Conservation (phyloP, 2,888 invertebrate species). For the Tanytarsus gracilentus region DNA sequence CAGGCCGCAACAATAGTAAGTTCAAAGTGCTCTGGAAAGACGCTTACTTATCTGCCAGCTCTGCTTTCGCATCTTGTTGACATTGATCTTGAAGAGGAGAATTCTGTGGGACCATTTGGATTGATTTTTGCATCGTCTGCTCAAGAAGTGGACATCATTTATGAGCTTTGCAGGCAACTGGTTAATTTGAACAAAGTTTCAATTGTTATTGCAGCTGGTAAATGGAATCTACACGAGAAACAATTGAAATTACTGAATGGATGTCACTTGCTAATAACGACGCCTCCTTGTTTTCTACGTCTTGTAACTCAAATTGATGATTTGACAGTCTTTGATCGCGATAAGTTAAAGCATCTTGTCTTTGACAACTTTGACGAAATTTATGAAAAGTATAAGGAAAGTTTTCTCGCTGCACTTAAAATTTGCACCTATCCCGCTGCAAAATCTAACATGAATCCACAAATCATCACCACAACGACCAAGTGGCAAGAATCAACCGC, state of each 20-base stretch:
- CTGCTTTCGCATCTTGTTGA: constrained; percentile 49
- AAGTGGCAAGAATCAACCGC: constrained; percentile 56
- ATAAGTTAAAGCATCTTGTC: constrained; percentile 55
- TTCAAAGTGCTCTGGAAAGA: constrained; percentile 55
- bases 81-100: constrained; percentile 35
- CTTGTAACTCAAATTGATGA: constrained; percentile 37
- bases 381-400: constrained; percentile 46
- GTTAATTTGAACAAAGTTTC: constrained; percentile 33
- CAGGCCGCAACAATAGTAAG: constrained; percentile 57
- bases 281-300: constrained; percentile 51
- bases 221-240: constrained; percentile 29
- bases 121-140: constrained; percentile 58
- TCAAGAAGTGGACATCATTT: constrained; percentile 47
- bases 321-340: constrained; percentile 46
- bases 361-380: constrained; percentile 63
- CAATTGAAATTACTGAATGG: constrained; percentile 47
- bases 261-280: constrained; percentile 62
- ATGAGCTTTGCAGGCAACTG: constrained; percentile 37
- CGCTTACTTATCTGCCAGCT: constrained; percentile 59
- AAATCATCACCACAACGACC: constrained; percentile 52
- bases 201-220: constrained; percentile 35
- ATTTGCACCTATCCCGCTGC: constrained; percentile 41
- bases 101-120: constrained; percentile 51
- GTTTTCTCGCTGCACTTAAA: constrained; percentile 43
- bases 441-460: constrained; percentile 46